Evolutionary conservation across 2,797 vertebrate species (phyloP).

Genomic region (Acanthurus tractus): DNA sequence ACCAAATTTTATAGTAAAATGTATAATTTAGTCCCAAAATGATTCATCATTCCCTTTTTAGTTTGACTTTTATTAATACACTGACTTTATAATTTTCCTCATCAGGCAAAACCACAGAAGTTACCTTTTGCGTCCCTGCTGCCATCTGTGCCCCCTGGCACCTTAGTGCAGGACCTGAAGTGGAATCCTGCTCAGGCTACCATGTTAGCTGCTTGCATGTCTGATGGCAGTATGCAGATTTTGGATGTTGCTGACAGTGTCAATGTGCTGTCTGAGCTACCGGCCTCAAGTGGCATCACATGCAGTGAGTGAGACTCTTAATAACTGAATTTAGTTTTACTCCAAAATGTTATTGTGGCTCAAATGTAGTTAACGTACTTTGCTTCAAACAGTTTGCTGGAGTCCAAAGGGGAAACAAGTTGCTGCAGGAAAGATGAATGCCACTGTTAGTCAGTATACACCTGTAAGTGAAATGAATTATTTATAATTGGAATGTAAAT

Average conservation of each 20-base stretch:
- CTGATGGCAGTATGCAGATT: slow-evolving; percentile 92
- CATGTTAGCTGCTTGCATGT: slow-evolving; percentile 90
- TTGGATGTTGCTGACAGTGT: slow-evolving; percentile 89
- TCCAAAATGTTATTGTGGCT: neutral
- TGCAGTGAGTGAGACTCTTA: slow-evolving; percentile 87
- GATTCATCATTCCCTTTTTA: neutral
- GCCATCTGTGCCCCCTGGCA: slow-evolving; percentile 77
- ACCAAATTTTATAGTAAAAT: too few relatives aligned
- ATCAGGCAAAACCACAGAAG: slow-evolving; percentile 89
- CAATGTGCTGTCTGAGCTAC: slow-evolving; percentile 86
- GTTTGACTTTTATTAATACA: neutral
- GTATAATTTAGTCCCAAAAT: neutral
- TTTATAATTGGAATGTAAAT: neutral
- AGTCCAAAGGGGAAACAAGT: slow-evolving; percentile 98
- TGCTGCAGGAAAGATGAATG: slow-evolving; percentile 93
- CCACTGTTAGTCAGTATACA: slow-evolving; percentile 94
- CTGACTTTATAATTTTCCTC: neutral
- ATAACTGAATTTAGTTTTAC: neutral
- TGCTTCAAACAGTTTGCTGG: slow-evolving; percentile 91
- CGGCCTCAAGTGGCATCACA: slow-evolving; percentile 88
- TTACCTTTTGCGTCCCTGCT: slow-evolving; percentile 89
- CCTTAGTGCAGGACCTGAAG: slow-evolving; percentile 91
- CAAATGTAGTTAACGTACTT: slow-evolving; percentile 21
- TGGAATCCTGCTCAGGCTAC: slow-evolving; percentile 91
- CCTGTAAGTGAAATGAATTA: slow-evolving; percentile 88